Base-by-base conservation (phyloP, 2,888 invertebrate species). In the Cheiracanthium punctorium region DNA sequence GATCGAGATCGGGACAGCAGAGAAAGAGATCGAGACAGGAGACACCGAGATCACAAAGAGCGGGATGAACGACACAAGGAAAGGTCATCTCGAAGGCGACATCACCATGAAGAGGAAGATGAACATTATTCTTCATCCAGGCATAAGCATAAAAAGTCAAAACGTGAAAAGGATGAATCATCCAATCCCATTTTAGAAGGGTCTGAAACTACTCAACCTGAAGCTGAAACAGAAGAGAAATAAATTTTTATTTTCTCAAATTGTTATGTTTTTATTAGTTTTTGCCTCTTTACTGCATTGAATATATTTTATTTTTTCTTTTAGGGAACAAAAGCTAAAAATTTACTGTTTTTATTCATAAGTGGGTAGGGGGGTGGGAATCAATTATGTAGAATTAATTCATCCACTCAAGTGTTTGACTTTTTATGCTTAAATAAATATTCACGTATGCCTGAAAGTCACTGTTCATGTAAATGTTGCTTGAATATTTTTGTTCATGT, bases 121-220 rank as follows among this genome's bases (percentile, higher is more conserved):
- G 84, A 88, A 8, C 77, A 85, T 43, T 80, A 82, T 65, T 80
- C 76, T 4, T 89, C 89, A 1, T 86, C 86, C 0, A 75, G 89
- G 8, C 89, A 89, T 70, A 89, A 89, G 67, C 89, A 89, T 48
- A 89, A 88, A 48, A 75, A 88, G 64, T 86, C 88, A 10, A 88
- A 87, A 73, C 64, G 89, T 30, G 89, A 89, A 10, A 89, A 89
- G 80, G 89, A 88, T n/a, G 89, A 88, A 28, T 70, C 73, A 69
- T 29, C 75, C 1, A 65, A 67, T 69, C 20, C 72, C 14, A 17
- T 64, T 24, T 24, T 48, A 10, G 87, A 87, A 58, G 81, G 67
- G 17, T 52, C 72, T 24, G 87, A 87, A 5, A 20, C 67, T 0
- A 77, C 87, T 5, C 81, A 74, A 67, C 76, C 76, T 24, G 81